Percentiles rank a stretch among this genome's conserved stretches.
Conservation (phyloP, 2,888 invertebrate genomes). For the Priocnemis perturbator region DNA sequence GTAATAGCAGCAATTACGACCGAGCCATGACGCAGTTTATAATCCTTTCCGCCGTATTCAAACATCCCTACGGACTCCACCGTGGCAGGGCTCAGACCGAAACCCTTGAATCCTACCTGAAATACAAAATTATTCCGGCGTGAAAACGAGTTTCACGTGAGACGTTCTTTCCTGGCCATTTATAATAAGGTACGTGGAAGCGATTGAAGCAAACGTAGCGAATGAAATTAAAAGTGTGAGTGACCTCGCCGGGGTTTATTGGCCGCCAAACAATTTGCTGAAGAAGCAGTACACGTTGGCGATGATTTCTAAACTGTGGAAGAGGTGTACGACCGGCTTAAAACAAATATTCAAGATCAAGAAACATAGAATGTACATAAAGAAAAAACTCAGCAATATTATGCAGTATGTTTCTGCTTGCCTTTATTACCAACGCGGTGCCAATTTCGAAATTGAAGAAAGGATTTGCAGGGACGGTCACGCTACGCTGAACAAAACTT, state of each 20-base stretch:
- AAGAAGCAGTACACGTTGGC: slow-evolving; percentile 25
- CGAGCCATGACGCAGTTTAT: slow-evolving; percentile 90
- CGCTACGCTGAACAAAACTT: too few species aligned
- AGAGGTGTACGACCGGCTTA: slow-evolving; percentile 23
- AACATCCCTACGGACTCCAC: slow-evolving; percentile 83
- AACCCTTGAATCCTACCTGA: slow-evolving; percentile 95
- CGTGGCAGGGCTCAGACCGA: slow-evolving; percentile 84
- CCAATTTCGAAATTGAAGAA: too few species aligned
- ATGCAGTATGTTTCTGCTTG: too few species aligned
- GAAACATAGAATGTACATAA: too few species aligned
- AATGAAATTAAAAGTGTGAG: slow-evolving; percentile 17
- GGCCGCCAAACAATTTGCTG: slow-evolving; percentile 35
- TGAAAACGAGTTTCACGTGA: too few species aligned
- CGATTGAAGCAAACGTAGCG: not conserved
- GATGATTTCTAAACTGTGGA: slow-evolving; percentile 24
- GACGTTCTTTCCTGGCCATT: too few species aligned
- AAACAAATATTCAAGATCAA: too few species aligned
- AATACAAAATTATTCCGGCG: slow-evolving; percentile 45
- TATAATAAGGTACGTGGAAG: too few species aligned
- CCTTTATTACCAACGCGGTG: too few species aligned
- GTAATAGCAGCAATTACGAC: slow-evolving; percentile 99
- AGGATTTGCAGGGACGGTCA: too few species aligned
- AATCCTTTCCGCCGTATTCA: slow-evolving; percentile 87
- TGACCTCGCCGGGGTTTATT: slow-evolving; percentile 10
- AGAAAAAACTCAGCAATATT: too few species aligned